Percentiles rank a stretch among this genome's conserved stretches.
phyloP scores from a whole-genome alignment of 2,888 invertebrate genomes.

The Ligdia adustata region DNA sequence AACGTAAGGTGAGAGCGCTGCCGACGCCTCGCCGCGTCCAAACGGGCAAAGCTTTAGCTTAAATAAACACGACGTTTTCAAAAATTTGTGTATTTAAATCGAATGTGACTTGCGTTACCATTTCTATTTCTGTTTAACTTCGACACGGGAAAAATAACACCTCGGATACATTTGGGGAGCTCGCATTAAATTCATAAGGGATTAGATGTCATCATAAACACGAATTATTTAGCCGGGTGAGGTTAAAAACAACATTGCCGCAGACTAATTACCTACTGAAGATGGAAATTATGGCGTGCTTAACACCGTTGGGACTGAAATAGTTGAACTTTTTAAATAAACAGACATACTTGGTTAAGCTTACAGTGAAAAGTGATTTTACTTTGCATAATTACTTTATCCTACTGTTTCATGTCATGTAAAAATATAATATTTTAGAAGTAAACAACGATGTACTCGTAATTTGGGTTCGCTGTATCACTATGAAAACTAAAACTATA shows the following conservation, averaged over 20 bases:
- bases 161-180: conserved; percentile 70
- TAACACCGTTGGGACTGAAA: conserved; percentile 44
- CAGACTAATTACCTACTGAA: conserved; percentile 56
- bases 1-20: conserved; percentile 28
- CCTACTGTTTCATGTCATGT: too few species aligned
- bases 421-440: too few species aligned
- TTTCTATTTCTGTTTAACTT: conserved; percentile 75
- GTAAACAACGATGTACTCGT: too few species aligned
- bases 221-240: conserved; percentile 81
- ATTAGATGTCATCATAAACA: conserved; percentile 84
- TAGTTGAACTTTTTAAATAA: conserved; percentile 40
- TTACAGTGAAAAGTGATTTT: conserved; percentile 3
- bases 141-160: conserved; percentile 73
- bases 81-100: conserved; percentile 83
- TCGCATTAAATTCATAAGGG: conserved; percentile 80
- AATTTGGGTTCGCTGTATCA: too few species aligned
- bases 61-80: conserved; percentile 80
- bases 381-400: too few species aligned
- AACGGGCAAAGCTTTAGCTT: conserved; percentile 72
- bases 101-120: conserved; percentile 81
- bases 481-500: too few species aligned
- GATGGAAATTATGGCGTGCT: conserved; percentile 57
- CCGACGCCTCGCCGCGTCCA: conserved; percentile 22
- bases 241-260: conserved; percentile 74
- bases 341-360: conserved; percentile 12